Conservation (phyloP, 2,888 invertebrate genomes). For the Caenorhabditis sulstoni region DNA sequence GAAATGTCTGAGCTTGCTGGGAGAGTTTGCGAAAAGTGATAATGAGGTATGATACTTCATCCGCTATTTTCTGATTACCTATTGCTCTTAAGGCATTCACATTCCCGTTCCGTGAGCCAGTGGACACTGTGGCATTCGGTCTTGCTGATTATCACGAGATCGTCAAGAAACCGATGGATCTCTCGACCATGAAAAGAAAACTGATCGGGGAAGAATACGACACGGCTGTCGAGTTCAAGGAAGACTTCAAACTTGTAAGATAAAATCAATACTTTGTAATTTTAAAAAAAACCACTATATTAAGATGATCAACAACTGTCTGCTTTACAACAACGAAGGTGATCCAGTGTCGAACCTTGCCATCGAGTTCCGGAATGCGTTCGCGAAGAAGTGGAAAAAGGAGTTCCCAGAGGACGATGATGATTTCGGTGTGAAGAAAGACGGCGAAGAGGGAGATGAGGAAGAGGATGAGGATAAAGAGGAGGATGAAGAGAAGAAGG, state of each 20-base stretch:
- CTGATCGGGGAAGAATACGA: slow-evolving; percentile 90
- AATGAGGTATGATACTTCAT: slow-evolving; percentile 7
- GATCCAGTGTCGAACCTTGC: slow-evolving; percentile 62
- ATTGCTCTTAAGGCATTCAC: slow-evolving; percentile 32
- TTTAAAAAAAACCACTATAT: neutral
- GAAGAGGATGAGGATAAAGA: neutral
- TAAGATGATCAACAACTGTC: slow-evolving; percentile 85
- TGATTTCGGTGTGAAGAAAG: slow-evolving; percentile 1
- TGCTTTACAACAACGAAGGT: slow-evolving; percentile 72
- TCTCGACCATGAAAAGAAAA: slow-evolving; percentile 96
- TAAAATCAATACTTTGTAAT: neutral
- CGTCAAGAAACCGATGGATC: slow-evolving; percentile 99
- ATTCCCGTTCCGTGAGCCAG: slow-evolving; percentile 95
- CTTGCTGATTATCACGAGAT: slow-evolving; percentile 97
- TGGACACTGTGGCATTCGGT: slow-evolving; percentile 93
- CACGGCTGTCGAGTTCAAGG: slow-evolving; percentile 90
- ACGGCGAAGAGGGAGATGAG: neutral
- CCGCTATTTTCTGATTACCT: slow-evolving; percentile 9
- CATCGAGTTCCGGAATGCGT: slow-evolving; percentile 22
- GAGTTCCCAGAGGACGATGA: slow-evolving; percentile 28
- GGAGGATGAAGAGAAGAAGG: slow-evolving; percentile 7
- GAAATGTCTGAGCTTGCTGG: slow-evolving; percentile 16
- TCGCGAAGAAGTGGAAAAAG: slow-evolving; percentile 25
- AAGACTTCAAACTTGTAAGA: slow-evolving; percentile 84
- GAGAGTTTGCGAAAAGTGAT: slow-evolving; percentile 21